A percentile compares a stretch with the other conserved stretches of the same genome.
Conservation (phyloP, 2,113 vertebrate genomes). For the Piliocolobus tephrosceles region DNA sequence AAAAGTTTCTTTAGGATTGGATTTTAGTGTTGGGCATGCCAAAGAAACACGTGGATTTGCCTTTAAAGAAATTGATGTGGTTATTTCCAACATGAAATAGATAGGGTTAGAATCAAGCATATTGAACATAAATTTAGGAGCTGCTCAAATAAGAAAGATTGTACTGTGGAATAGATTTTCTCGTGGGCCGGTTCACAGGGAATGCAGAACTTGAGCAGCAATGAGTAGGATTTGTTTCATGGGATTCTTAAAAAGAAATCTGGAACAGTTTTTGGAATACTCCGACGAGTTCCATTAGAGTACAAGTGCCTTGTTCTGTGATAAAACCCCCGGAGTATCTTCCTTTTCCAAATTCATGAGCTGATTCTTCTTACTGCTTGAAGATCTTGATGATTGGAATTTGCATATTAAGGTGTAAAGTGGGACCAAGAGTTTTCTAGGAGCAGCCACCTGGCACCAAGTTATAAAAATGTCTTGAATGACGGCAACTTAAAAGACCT, state of each 20-base stretch:
- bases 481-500: constrained; percentile 6
- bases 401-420: constrained; percentile 51
- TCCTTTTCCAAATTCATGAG: background rate
- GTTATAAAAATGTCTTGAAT: constrained; percentile 42
- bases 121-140: background rate
- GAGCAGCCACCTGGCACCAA: background rate
- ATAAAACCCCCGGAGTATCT: background rate
- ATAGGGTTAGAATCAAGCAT: background rate
- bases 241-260: background rate
- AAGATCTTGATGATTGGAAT: constrained; percentile 11
- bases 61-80: background rate
- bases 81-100: background rate
- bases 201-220: background rate
- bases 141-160: background rate
- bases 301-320: background rate
- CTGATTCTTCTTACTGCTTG: constrained; percentile 19
- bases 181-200: background rate
- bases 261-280: background rate
- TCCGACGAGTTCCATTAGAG: background rate
- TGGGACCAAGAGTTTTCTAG: constrained; percentile 47
- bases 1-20: background rate
- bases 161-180: fast-evolving
- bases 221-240: background rate
- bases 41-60: background rate
- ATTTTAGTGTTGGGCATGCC: background rate